phyloP scores from a whole-genome alignment of 2,888 invertebrate genomes.

The Luffia ferchaultella region DNA sequence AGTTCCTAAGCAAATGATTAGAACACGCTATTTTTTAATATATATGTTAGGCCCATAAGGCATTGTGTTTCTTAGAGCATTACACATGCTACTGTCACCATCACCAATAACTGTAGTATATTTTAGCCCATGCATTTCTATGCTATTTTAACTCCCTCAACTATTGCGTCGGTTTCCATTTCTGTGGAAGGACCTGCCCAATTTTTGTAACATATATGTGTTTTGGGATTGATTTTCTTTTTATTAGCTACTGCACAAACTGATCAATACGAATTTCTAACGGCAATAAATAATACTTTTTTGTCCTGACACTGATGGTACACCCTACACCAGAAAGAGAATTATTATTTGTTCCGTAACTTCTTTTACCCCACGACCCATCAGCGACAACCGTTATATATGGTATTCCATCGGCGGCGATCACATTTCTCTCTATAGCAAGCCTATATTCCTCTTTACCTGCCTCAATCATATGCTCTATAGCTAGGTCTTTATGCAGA shows the following conservation, averaged over 20 bases:
- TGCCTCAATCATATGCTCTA: background rate
- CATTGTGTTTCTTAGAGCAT: background rate
- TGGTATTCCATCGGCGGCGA: background rate
- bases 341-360: background rate
- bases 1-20: background rate
- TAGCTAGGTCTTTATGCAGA: background rate
- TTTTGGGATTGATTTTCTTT: too few species aligned
- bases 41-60: background rate
- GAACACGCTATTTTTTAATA: background rate
- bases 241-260: too few species aligned
- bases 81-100: background rate
- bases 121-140: background rate
- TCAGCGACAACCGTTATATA: background rate
- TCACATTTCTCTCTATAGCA: background rate
- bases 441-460: background rate
- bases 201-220: too few species aligned
- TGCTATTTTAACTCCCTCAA: background rate
- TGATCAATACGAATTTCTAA: too few species aligned
- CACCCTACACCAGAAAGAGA: background rate
- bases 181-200: too few species aligned
- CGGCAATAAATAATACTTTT: too few species aligned
- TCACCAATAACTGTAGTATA: background rate
- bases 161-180: background rate
- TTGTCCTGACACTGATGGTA: too few species aligned
- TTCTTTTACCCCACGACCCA: background rate